These are phyloP conservation scores for Leuciscus idus DNA, from an alignment of 2,113 vertebrate species.

Conservation along the genomic window DNA sequence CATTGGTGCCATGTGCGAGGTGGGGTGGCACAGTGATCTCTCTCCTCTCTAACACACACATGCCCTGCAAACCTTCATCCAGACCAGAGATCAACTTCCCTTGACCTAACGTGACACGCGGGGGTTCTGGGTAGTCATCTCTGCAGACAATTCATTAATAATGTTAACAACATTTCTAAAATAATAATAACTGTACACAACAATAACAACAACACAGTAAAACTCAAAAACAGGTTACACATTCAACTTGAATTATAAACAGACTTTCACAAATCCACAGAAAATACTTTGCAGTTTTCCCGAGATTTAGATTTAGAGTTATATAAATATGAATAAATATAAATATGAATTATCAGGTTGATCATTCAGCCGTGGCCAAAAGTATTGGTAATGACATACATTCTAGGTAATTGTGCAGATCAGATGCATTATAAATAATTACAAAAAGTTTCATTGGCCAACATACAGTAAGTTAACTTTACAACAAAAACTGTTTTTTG, in stretches of 20 bases:
- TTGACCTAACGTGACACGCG: slow-evolving; percentile 83
- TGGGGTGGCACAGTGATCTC: slow-evolving; percentile 87
- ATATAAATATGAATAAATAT: too few species aligned
- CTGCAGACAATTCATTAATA: slow-evolving; percentile 64
- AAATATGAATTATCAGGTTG: too few species aligned
- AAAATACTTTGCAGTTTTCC: too few species aligned
- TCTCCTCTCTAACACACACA: slow-evolving; percentile 90
- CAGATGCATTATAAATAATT: too few species aligned
- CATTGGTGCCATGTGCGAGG: slow-evolving; percentile 88
- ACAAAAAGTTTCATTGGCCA: too few species aligned
- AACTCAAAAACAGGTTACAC: not conserved
- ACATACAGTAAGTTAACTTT: too few species aligned
- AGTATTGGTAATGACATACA: too few species aligned
- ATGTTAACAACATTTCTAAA: not conserved
- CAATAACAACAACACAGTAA: not conserved
- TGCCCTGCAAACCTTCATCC: slow-evolving; percentile 83
- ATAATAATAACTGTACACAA: not conserved
- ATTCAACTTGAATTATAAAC: not conserved
- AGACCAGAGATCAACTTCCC: slow-evolving; percentile 93
- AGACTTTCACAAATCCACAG: too few species aligned
- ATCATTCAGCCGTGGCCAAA: too few species aligned
- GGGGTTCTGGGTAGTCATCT: slow-evolving; percentile 78
- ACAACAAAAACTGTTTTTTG: too few species aligned
- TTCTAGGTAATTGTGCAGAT: too few species aligned
- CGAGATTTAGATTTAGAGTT: too few species aligned